A percentile compares a stretch with the other conserved stretches of the same genome.
Conservation (phyloP, 2,797 vertebrate species). For the Pipistrellus pipistrellus region DNA sequence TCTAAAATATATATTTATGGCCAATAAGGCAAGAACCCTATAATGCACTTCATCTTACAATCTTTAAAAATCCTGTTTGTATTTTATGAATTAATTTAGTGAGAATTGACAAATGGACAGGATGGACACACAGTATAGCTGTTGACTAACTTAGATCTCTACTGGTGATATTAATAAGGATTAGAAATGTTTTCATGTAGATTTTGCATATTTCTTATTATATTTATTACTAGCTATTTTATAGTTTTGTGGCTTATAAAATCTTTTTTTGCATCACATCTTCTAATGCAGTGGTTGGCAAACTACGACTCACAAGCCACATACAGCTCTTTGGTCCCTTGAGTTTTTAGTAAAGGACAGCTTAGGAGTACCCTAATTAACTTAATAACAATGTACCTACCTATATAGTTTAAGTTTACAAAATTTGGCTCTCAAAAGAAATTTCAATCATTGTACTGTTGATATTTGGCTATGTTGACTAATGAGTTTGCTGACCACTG, state of each 20-base stretch:
- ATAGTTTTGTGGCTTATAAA: background rate
- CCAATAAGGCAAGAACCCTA: background rate
- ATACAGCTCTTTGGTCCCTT: no score
- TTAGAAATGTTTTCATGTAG: background rate
- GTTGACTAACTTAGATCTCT: conserved; percentile 7
- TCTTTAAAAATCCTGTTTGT: conserved; percentile 16
- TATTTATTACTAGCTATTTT: background rate
- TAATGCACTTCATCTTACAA: background rate
- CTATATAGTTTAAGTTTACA: no score
- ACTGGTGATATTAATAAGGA: background rate
- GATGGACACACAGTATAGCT: background rate
- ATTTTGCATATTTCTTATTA: background rate
- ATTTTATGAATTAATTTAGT: conserved; percentile 49
- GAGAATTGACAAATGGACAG: background rate
- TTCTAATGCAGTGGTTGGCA: background rate
- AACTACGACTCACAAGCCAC: no score
- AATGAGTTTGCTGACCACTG: no score
- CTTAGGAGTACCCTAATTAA: no score
- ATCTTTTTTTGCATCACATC: background rate
- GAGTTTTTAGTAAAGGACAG: no score
- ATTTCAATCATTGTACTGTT: no score
- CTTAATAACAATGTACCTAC: no score
- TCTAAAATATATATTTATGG: background rate
- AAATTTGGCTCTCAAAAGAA: no score
- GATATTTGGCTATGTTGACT: no score